These are phyloP conservation scores for Gonocerus acuteangulatus DNA, from an alignment of 2,888 invertebrate species.

Conservation along the genomic window DNA sequence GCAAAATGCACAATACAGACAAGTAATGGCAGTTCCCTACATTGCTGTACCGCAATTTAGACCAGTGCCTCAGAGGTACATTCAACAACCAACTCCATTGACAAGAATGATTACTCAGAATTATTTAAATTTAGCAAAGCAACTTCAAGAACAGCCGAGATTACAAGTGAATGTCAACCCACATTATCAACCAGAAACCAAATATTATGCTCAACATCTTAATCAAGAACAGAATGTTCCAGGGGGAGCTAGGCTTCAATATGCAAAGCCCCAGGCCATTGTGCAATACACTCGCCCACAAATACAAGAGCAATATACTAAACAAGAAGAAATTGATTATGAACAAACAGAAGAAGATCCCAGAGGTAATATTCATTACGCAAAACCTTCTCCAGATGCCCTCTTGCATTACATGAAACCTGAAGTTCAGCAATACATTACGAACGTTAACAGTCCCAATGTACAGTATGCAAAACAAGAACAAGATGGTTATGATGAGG, in stretches of 20 bases:
- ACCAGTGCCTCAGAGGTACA: slow-evolving; percentile 14
- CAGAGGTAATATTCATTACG: not conserved
- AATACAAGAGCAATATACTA: not conserved
- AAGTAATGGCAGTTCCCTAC: slow-evolving; percentile 15
- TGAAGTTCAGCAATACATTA: slow-evolving; percentile 17
- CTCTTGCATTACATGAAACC: slow-evolving; percentile 17
- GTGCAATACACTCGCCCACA: not conserved
- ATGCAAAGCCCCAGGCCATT: not conserved
- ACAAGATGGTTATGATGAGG: not conserved
- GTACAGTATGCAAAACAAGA: slow-evolving; percentile 5
- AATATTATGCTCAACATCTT: slow-evolving; percentile 3
- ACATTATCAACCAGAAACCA: slow-evolving; percentile 9
- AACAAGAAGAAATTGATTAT: slow-evolving; percentile 12
- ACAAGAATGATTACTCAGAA: slow-evolving; percentile 34
- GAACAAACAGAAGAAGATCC: slow-evolving; percentile 1
- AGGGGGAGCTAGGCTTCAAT: not conserved
- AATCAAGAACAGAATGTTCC: not conserved
- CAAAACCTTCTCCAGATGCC: slow-evolving; percentile 13
- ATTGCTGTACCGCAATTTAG: slow-evolving; percentile 5
- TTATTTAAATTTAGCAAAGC: slow-evolving; percentile 33
- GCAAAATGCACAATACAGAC: slow-evolving; percentile 34
- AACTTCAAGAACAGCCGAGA: slow-evolving; percentile 22
- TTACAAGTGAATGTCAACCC: not conserved
- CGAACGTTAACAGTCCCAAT: not conserved
- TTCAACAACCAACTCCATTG: slow-evolving; percentile 31